Base-by-base conservation (phyloP, 2,797 vertebrate genomes). In the Myotis myotis region DNA sequence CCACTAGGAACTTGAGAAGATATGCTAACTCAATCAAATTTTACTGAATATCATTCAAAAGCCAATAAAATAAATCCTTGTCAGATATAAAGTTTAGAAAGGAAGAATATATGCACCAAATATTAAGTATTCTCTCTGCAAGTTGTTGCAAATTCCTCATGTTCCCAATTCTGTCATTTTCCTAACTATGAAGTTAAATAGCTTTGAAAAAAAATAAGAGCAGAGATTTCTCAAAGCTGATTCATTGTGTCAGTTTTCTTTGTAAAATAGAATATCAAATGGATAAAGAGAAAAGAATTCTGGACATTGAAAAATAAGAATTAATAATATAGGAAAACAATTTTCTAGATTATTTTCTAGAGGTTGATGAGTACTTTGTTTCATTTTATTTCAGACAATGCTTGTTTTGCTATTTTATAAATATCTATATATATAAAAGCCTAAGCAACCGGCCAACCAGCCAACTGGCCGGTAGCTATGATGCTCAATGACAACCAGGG, bases 1-100 rank as follows among this genome's bases (percentile, higher is more conserved):
- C 33, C 55, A 92, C 49, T 2, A 86, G 74, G 23, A 75, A 88
- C 41, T 78, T 66, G 80, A 49, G 55, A 81, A 85, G 51, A 87
- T 87, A 70, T 2, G 33, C 13, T 94, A 82, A 57, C 17, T 78
- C 33, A 55, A 1, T 89, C n/a, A 90, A 75, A 95, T 81, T 88
- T 89, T 91, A 57, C 2, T 53, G 12, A 87, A 23, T 62, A 44
- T 87, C 33, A 76, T 78, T 91, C 10, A 78, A 94, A 95, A 95
- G 6, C 25, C 66, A 91, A 30, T 87, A 86, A 86, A 94, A 92
- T 79, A 1, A 64, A 89, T 17, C 5, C 8, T 81, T 57, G 6
- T 71, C 20, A 49, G 16, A 68, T 70, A 62, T 3, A 78, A 84
- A 60, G 8, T 90, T 92, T 55, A 60, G 11, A 22, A 79, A 44